phyloP scores from a whole-genome alignment of 2,113 vertebrate species.

The Eublepharis macularius region DNA sequence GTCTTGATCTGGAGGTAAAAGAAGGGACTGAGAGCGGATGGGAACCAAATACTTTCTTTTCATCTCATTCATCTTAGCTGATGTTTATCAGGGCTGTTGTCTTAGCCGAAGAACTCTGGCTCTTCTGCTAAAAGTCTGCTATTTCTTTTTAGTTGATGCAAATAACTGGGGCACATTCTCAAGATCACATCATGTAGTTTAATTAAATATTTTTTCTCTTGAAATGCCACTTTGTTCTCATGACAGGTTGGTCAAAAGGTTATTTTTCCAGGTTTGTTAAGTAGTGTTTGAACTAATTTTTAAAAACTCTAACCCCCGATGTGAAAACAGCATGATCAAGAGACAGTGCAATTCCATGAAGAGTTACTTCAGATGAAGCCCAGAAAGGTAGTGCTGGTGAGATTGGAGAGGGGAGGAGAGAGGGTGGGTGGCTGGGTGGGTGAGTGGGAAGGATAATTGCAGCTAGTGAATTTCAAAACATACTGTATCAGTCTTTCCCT shows the following conservation, averaged over 20 bases:
- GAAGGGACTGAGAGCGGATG: neutral
- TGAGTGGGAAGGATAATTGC: too few relatives aligned
- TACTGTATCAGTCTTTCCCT: neutral
- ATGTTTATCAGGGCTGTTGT: neutral
- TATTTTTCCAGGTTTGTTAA: neutral
- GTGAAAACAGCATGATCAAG: too few relatives aligned
- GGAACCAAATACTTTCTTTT: neutral
- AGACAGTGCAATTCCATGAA: too few relatives aligned
- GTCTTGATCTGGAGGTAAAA: slow-evolving; percentile 12
- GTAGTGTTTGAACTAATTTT: neutral
- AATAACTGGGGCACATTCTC: neutral
- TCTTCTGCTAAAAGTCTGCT: neutral
- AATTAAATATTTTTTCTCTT: neutral
- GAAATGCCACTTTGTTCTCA: neutral
- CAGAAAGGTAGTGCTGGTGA: neutral
- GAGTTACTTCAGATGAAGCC: too few relatives aligned
- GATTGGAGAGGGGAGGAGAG: too few relatives aligned
- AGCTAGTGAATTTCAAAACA: neutral
- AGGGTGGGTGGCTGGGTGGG: too few relatives aligned
- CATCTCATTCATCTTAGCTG: neutral
- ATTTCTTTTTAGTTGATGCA: neutral
- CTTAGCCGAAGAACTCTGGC: neutral
- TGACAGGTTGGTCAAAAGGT: neutral
- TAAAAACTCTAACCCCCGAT: too few relatives aligned
- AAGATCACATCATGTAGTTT: neutral